Evolutionary conservation across 2,797 vertebrate species (phyloP).

Genomic region (Numenius phaeopus): DNA sequence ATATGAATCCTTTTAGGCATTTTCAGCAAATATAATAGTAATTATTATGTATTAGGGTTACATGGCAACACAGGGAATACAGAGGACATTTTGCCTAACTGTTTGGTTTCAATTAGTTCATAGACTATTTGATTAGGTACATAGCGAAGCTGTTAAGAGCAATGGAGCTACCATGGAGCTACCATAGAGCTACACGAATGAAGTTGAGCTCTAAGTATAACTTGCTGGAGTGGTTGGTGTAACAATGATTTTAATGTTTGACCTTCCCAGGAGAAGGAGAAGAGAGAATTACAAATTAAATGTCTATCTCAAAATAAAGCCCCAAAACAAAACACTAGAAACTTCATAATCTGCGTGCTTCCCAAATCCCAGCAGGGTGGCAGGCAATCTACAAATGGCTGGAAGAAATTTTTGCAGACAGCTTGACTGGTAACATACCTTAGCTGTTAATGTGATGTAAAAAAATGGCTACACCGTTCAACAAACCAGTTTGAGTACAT

Average conservation of each 20-base stretch:
- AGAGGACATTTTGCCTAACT: neutral
- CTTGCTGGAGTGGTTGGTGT: neutral
- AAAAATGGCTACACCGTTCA: neutral
- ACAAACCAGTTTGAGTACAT: neutral
- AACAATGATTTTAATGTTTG: neutral
- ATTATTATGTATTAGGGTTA: neutral
- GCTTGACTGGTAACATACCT: neutral
- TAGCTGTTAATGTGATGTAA: neutral
- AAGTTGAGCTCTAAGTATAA: neutral
- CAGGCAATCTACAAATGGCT: fast-evolving
- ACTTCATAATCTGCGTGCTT: neutral
- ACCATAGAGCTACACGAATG: neutral
- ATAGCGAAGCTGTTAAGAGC: neutral
- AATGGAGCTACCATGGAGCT: neutral
- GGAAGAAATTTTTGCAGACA: neutral
- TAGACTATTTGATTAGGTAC: neutral
- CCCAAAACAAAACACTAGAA: neutral
- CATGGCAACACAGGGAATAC: neutral
- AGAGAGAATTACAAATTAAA: neutral
- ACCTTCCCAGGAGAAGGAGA: neutral
- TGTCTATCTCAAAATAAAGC: neutral
- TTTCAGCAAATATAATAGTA: neutral
- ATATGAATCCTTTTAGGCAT: neutral
- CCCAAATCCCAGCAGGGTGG: neutral
- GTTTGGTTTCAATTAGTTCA: neutral